phyloP scores from a whole-genome alignment of 2,113 vertebrate genomes.

The Morone chrysops region DNA sequence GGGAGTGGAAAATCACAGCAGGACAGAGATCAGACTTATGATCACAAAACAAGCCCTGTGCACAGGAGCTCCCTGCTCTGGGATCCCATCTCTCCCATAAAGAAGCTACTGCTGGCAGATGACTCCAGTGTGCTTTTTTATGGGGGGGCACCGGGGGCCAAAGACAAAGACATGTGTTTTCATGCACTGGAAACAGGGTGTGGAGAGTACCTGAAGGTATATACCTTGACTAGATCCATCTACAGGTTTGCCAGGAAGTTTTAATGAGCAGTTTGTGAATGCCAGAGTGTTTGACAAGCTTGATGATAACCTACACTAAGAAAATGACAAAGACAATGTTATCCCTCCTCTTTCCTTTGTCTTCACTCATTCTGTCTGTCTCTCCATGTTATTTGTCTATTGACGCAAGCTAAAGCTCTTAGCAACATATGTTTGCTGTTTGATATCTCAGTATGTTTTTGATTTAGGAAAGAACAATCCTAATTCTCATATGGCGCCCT shows the following conservation, averaged over 20 bases:
- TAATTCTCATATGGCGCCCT: constrained; percentile 42
- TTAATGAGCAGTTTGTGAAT: constrained; percentile 57
- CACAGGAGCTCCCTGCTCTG: constrained; percentile 55
- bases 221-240: constrained; percentile 37
- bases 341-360: neutral
- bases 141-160: constrained; percentile 38
- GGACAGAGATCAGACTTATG: constrained; percentile 56
- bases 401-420: constrained; percentile 17
- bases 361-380: neutral
- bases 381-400: constrained; percentile 14
- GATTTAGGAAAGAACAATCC: constrained; percentile 55
- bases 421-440: constrained; percentile 63
- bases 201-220: constrained; percentile 58
- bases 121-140: constrained; percentile 47
- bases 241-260: constrained; percentile 8
- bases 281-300: constrained; percentile 37
- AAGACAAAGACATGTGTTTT: constrained; percentile 70
- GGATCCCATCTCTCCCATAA: constrained; percentile 71
- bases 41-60: constrained; percentile 52
- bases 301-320: constrained; percentile 24
- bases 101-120: constrained; percentile 68
- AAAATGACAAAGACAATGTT: neutral
- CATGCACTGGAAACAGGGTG: constrained; percentile 50
- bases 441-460: constrained; percentile 50
- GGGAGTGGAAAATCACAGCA: constrained; percentile 55